A percentile compares a stretch with the other conserved stretches of the same genome.
phyloP scores from a whole-genome alignment of 2,113 vertebrate species.

The Cyanistes caeruleus region DNA sequence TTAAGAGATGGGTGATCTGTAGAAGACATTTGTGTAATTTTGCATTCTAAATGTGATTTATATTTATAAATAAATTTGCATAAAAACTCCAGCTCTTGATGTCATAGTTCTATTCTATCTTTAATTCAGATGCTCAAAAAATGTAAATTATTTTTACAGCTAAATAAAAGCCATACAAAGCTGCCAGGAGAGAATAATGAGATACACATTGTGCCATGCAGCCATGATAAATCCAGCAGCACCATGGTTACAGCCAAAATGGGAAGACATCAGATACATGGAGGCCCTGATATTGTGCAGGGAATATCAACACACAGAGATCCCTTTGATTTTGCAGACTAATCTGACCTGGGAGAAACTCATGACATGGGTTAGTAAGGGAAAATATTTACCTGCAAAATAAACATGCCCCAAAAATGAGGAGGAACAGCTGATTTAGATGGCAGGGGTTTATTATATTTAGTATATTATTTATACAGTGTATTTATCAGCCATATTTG shows the following conservation, averaged over 20 bases:
- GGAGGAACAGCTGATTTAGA: not conserved
- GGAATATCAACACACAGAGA: not conserved
- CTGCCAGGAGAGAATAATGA: constrained; percentile 49
- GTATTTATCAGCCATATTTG: not conserved
- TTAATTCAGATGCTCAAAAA: constrained; percentile 53
- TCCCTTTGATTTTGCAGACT: constrained; percentile 10
- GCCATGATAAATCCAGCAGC: constrained; percentile 63
- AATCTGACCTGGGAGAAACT: not conserved
- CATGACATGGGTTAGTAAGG: not conserved
- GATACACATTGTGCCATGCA: not conserved
- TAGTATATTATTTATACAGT: not conserved
- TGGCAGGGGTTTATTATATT: not conserved
- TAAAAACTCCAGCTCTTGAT: not conserved
- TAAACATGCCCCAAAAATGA: not conserved
- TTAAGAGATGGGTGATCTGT: not conserved
- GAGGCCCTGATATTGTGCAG: no score
- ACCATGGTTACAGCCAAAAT: constrained; percentile 34
- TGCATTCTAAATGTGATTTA: constrained; percentile 35
- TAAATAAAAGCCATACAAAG: constrained; percentile 41
- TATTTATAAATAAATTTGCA: constrained; percentile 69
- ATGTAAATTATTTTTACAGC: constrained; percentile 65
- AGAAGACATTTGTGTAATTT: constrained; percentile 7
- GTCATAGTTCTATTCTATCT: constrained; percentile 47
- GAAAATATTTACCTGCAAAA: constrained; percentile 30
- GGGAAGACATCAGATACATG: not conserved